phyloP scores from a whole-genome alignment of 35 echinoderm and acorn worm genomes.

The Strongylocentrotus purpuratus region DNA sequence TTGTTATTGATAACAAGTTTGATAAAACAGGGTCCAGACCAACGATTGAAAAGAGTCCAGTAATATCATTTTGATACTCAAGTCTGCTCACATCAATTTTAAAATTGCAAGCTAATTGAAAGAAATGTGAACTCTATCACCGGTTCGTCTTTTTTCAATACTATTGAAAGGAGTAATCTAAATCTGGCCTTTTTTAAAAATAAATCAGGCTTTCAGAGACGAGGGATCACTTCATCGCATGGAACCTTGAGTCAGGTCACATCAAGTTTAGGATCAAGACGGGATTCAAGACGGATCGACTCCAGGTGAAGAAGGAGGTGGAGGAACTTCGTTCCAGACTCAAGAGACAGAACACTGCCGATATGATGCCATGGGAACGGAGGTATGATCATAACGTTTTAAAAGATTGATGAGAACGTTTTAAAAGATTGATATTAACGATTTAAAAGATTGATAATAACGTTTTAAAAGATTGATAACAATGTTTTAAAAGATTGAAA shows the following conservation, averaged over 20 bases:
- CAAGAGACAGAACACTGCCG: constrained; percentile 68
- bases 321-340: constrained; percentile 62
- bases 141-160: background rate
- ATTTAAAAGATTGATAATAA: constrained; percentile 65
- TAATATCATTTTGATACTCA: too few relatives aligned
- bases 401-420: too few relatives aligned
- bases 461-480: too few relatives aligned
- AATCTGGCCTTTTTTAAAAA: background rate
- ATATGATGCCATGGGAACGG: constrained; percentile 93
- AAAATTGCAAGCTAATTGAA: too few relatives aligned
- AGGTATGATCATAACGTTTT: background rate
- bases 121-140: too few relatives aligned
- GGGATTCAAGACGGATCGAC: constrained; percentile 69
- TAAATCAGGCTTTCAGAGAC: constrained; percentile 77
- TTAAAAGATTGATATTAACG: background rate
- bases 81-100: too few relatives aligned
- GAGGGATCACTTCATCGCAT: constrained; percentile 89
- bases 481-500: too few relatives aligned
- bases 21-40: too few relatives aligned
- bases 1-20: too few relatives aligned
- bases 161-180: background rate
- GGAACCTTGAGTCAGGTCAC: constrained; percentile 86
- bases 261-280: constrained; percentile 92
- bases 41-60: too few relatives aligned
- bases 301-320: constrained; percentile 61